Conservation (phyloP, 2,888 invertebrate genomes). For the Macrophya annulata region DNA sequence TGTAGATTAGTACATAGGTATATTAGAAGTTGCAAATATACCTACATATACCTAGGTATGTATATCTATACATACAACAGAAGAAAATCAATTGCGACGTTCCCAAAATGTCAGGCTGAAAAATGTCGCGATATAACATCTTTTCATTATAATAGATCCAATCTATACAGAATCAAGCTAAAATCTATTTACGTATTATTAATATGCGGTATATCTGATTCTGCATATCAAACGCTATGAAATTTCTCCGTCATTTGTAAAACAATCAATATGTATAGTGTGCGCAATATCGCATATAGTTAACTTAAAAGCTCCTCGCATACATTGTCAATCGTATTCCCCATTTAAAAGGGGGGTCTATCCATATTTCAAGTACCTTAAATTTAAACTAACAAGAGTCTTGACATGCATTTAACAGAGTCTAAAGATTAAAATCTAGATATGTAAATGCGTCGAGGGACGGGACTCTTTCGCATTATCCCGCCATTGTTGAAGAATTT, state of each 20-base stretch:
- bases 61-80: neutral
- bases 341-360: neutral
- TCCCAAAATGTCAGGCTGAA: slow-evolving; percentile 3
- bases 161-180: slow-evolving; percentile 10
- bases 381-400: slow-evolving; percentile 1
- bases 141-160: neutral
- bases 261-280: slow-evolving; percentile 23
- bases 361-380: slow-evolving; percentile 10
- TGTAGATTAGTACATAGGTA: slow-evolving; percentile 14
- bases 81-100: slow-evolving; percentile 13
- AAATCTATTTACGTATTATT: neutral
- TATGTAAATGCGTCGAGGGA: slow-evolving; percentile 35
- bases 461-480: slow-evolving; percentile 29
- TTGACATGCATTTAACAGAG: slow-evolving; percentile 34
- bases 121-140: neutral
- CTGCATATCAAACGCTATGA: neutral
- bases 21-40: slow-evolving; percentile 22
- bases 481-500: neutral
- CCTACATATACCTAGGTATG: neutral
- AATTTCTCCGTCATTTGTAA: neutral
- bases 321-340: neutral
- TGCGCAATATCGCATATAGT: neutral
- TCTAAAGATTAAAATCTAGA: slow-evolving; percentile 3
- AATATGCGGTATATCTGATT: neutral
- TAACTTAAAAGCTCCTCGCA: neutral